Conservation (phyloP, 2,113 vertebrate species). For the Canis aureus region DNA sequence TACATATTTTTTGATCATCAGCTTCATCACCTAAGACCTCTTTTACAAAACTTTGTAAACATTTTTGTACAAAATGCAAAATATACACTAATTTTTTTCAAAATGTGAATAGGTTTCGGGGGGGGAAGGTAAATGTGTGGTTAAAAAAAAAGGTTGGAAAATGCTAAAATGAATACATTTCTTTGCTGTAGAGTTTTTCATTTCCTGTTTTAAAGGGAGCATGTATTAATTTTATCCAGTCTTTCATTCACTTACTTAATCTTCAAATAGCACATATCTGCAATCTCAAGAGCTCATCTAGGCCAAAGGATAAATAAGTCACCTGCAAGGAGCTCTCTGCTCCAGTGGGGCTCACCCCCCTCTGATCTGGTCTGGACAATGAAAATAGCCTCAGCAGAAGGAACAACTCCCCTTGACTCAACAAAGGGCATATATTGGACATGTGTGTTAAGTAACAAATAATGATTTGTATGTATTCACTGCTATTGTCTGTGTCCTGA, state of each 20-base stretch:
- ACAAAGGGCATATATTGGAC: background rate
- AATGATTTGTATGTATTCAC: background rate
- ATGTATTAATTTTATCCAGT: background rate
- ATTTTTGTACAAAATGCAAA: background rate
- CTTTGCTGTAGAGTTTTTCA: background rate
- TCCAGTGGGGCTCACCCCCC: background rate
- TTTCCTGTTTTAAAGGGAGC: background rate
- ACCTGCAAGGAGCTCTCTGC: background rate
- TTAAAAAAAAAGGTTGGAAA: background rate
- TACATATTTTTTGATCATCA: background rate
- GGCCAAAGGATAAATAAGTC: background rate
- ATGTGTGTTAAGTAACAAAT: background rate
- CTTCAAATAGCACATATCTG: background rate
- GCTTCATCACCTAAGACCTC: background rate
- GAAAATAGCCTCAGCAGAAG: background rate
- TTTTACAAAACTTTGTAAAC: background rate
- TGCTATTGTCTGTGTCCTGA: background rate
- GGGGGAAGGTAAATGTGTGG: background rate
- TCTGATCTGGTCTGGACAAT: background rate
- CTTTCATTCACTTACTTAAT: background rate
- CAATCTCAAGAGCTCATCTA: background rate
- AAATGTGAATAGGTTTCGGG: background rate
- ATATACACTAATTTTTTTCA: background rate
- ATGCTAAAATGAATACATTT: background rate
- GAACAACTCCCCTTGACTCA: background rate